Evolutionary conservation across 1,140 invertebrate species (phyloP).

Genomic region (Bradysia coprophila): DNA sequence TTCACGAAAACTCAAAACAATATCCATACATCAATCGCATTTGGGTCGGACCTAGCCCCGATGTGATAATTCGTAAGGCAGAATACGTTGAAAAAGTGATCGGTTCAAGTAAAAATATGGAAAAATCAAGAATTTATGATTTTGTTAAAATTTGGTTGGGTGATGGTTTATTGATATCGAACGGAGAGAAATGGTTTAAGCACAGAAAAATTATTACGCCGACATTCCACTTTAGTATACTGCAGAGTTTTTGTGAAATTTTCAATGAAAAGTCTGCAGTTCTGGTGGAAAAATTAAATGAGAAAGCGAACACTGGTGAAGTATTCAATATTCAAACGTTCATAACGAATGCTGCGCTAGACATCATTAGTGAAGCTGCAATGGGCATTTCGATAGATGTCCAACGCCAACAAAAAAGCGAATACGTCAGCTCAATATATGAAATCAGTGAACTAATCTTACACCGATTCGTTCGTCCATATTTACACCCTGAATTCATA

Average conservation of each 20-base stretch:
- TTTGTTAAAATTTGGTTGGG: too few relatives aligned
- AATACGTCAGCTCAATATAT: constrained; percentile 58
- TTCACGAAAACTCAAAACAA: too few relatives aligned
- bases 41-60: too few relatives aligned
- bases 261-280: constrained; percentile 24
- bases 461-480: constrained; percentile 38
- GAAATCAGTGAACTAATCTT: constrained; percentile 34
- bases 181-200: neutral
- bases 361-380: constrained; percentile 75
- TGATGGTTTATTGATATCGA: neutral
- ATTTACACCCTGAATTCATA: constrained; percentile 41
- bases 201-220: constrained; percentile 53
- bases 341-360: constrained; percentile 58
- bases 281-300: constrained; percentile 40
- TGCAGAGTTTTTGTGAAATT: constrained; percentile 43
- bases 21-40: too few relatives aligned
- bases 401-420: constrained; percentile 42
- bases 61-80: too few relatives aligned
- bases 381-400: constrained; percentile 60
- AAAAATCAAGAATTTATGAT: too few relatives aligned
- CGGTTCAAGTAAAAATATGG: too few relatives aligned
- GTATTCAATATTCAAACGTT: constrained; percentile 56
- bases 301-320: too few relatives aligned
- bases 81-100: too few relatives aligned
- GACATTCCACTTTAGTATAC: constrained; percentile 56